Conservation (phyloP, 2,797 vertebrate species). For the Prionace glauca region DNA sequence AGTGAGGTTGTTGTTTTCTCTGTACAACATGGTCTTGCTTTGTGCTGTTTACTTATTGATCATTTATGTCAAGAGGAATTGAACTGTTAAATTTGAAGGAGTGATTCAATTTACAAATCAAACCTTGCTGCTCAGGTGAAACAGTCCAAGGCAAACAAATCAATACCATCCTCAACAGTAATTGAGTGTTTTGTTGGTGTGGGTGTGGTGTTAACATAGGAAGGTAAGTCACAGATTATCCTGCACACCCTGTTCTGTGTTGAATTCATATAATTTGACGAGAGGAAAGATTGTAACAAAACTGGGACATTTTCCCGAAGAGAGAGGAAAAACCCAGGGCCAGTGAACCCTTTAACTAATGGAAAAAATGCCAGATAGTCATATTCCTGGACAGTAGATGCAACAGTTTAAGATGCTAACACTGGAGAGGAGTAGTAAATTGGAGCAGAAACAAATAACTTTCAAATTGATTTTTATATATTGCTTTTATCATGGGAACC, state of each 20-base stretch:
- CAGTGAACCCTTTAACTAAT: neutral
- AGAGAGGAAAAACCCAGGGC: neutral
- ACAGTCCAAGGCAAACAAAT: neutral
- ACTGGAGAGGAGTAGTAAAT: neutral
- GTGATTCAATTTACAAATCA: neutral
- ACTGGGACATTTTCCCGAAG: neutral
- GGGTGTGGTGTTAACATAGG: neutral
- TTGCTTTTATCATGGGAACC: neutral
- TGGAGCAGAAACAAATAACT: neutral
- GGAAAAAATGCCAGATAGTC: neutral
- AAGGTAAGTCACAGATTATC: neutral
- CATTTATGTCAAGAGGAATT: neutral
- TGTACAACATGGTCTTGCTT: neutral
- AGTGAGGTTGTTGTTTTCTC: neutral
- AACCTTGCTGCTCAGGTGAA: slow-evolving; percentile 18
- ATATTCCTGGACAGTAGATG: neutral
- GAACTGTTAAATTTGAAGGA: neutral
- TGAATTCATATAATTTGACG: neutral
- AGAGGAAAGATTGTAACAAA: neutral
- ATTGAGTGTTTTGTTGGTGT: neutral
- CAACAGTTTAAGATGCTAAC: neutral
- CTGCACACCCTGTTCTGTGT: neutral
- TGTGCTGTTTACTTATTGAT: slow-evolving; percentile 25
- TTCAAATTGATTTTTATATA: neutral
- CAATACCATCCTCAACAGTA: neutral